A percentile compares a stretch with the other conserved stretches of the same genome.
These are phyloP conservation scores for Drosophila punjabiensis DNA, from an alignment of 1,140 invertebrate genomes.

Conservation along the genomic window DNA sequence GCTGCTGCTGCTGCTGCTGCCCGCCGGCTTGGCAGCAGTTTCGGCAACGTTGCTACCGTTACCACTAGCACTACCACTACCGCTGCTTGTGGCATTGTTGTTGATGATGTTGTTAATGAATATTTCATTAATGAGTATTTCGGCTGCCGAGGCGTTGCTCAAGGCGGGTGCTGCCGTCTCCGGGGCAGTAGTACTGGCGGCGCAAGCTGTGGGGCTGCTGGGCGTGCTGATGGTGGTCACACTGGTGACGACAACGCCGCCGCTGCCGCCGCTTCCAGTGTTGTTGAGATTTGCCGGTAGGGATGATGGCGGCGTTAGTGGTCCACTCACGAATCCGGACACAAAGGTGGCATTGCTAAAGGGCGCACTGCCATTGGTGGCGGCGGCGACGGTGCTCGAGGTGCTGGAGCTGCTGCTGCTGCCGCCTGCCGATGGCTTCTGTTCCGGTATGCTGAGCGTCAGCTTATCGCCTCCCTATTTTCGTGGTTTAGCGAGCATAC, in stretches of 20 bases:
- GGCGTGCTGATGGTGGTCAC: constrained; percentile 68
- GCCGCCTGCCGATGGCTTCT: constrained; percentile 66
- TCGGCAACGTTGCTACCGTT: constrained; percentile 41
- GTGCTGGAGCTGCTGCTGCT: constrained; percentile 55
- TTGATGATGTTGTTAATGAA: constrained; percentile 85
- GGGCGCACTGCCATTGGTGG: constrained; percentile 49
- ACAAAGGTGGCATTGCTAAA: constrained; percentile 75
- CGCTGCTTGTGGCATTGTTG: constrained; percentile 67
- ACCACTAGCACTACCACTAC: constrained; percentile 28
- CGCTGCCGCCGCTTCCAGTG: constrained; percentile 38
- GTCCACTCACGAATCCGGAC: constrained; percentile 60
- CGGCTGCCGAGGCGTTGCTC: constrained; percentile 77
- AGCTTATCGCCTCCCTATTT: constrained; percentile 90
- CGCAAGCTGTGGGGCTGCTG: constrained; percentile 49
- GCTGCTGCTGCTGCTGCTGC: constrained; percentile 13
- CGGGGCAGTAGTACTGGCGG: constrained; percentile 34
- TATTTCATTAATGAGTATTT: constrained; percentile 85
- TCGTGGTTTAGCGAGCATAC: constrained; percentile 59
- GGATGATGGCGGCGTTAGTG: constrained; percentile 68
- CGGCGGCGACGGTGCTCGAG: constrained; percentile 24
- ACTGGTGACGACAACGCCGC: constrained; percentile 50
- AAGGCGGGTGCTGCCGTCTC: constrained; percentile 46
- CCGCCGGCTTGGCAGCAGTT: constrained; percentile 58
- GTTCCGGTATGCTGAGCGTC: constrained; percentile 88
- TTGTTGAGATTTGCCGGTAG: constrained; percentile 63